Base-by-base conservation (phyloP, 2,888 invertebrate species). In the Lasioglossum lativentre region DNA sequence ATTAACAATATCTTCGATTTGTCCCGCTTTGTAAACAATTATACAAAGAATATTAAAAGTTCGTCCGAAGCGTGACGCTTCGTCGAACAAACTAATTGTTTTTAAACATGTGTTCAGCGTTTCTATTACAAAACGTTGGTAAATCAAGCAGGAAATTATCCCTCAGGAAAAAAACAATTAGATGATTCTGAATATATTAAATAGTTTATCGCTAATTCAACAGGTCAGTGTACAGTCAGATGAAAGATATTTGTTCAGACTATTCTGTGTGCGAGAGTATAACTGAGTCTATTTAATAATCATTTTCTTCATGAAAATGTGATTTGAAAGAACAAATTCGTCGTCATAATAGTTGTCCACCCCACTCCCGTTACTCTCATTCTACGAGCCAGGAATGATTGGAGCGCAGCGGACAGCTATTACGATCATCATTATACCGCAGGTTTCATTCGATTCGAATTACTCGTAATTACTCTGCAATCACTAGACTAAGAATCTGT, bases 131-230 rank as follows among this genome's bases (percentile, higher is more conserved):
- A 82, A 42, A 47, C 59, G 56, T 23, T n/a, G n/a, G n/a, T 63
- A 52, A 72, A 75, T 40, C 16, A 75, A 75, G 47, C 40, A 27
- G 63, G 2, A 40, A n/a, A 45, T 27, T 34, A 34, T 78, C 12
- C 70, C n/a, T 5, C 19, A 30, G 30, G 34, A 68, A 38, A 19
- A 23, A 40, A 70, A 68, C 23, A 23, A 68, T 38, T 70, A 40
- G n/a, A 70, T 23, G n/a, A 40, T 70, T 70, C 70, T 70, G 40
- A 40, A 40, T 70, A 40, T 38, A 14, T 40, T 70, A 70, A 40
- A 38, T n/a, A 45, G 63, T 38, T 73, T 73, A 30, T 23, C 73
- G 19, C 45, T 63, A 63, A 23, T 77, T 63, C 16, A 72, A n/a
- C 70, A 75, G 27, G n/a, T 27, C 70, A 42, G 14, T 12, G 70